Percentiles rank a stretch among this genome's conserved stretches.
Evolutionary conservation across 2,888 invertebrate genomes (phyloP).

Genomic region (Cylloceria caligata): DNA sequence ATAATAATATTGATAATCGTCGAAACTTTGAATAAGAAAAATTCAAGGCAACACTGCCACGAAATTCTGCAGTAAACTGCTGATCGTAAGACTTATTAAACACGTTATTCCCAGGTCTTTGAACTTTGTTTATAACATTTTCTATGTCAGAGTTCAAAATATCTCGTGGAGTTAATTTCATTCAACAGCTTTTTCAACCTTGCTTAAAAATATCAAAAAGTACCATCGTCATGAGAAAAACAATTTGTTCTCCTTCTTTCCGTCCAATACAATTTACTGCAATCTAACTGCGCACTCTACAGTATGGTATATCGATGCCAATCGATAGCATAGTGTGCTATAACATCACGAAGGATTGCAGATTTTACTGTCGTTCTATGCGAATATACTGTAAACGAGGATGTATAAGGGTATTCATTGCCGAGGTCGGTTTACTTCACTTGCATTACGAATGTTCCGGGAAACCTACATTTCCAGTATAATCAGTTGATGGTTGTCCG

Average conservation of each 20-base stretch:
- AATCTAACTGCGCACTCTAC: not conserved
- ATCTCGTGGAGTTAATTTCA: not conserved
- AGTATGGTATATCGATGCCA: not conserved
- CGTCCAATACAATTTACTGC: not conserved
- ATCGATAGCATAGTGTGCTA: slow-evolving; percentile 1
- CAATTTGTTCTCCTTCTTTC: not conserved
- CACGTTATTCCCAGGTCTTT: not conserved
- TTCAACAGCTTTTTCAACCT: not conserved
- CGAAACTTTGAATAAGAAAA: not conserved
- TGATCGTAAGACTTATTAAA: too few relatives aligned
- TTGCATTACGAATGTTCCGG: slow-evolving; percentile 32
- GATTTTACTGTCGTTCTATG: not conserved
- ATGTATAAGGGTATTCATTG: not conserved
- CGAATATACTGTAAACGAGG: not conserved
- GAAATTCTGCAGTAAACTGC: not conserved
- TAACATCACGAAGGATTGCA: slow-evolving; percentile 2
- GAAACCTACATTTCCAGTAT: slow-evolving; percentile 50
- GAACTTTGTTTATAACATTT: not conserved
- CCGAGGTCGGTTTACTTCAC: slow-evolving; percentile 2
- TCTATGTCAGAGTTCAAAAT: not conserved
- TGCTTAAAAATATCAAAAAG: not conserved
- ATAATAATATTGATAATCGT: not conserved
- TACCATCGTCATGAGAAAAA: not conserved
- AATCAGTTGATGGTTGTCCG: slow-evolving; percentile 62
- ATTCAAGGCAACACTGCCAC: too few relatives aligned